Evolutionary conservation across 2,888 invertebrate genomes (phyloP), one percentile per base, ranked within the genome.

Genomic region (Pseudococcus jackbeardsleyi): DNA sequence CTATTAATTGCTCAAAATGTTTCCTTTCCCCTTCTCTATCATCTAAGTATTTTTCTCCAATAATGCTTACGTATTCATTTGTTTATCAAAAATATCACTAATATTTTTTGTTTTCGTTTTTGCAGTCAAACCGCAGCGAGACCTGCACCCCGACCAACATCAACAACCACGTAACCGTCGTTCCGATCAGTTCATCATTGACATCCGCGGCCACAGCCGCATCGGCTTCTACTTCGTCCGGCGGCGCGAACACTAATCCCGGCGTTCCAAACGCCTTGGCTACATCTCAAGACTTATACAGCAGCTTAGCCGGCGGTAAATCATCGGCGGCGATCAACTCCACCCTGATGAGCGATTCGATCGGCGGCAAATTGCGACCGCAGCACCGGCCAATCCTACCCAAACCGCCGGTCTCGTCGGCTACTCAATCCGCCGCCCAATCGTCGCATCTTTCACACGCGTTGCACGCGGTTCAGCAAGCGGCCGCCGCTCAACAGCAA

Each of bases 361-460:
- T 17, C 68, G 68, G 48, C 26, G 19, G 84, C 15, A 79, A 79
- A 79, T 79, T 11, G 2, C 39, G 79, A 79, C 79, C 39, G 8
- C 92, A 17, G 79, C 92, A 92, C 91, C 90, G 91, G 89, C 91
- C 91, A 6, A 92, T 93, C 89, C 90, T 93, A 86, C 92, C 92
- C 46, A 92, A 92, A 90, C 91, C 91, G 1, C 92, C 92, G 90
- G 15, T 46, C n/a, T 50, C 87, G n/a, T 79, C 77, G 4, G n/a
- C 68, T 33, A 22, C 87, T 17, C 79, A 79, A 39, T 15, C 59
- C 5, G 39, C 72, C 39, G 72, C 33, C 5, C 72, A 33, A 7
- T 15, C 79, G 79, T 15, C 33, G 9, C 64, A 64, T 19, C 22
- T 64, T 19, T 19, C 22, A 4, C 64, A 22, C 39, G 39, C 85